phyloP scores from a whole-genome alignment of 37 sponge, comb jelly and placozoan species.

The Petrosia ficiformis region DNA sequence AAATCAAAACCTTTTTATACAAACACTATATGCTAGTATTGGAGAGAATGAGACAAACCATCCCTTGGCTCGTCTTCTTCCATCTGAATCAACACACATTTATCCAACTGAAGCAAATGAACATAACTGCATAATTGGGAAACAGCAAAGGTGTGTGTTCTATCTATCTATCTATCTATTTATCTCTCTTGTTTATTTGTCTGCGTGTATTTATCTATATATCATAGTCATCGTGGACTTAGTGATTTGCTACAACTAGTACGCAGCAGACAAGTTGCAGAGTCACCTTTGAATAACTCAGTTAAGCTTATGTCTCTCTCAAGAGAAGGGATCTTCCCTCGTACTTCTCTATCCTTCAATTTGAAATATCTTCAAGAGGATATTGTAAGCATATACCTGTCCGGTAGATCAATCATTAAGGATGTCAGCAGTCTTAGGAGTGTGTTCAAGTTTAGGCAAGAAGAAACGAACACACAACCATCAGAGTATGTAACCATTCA shows the following conservation, averaged over 20 bases:
- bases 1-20: slow-evolving; percentile 35
- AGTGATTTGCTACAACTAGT: slow-evolving; percentile 49
- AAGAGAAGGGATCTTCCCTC: too few species aligned
- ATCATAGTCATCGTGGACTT: slow-evolving; percentile 57
- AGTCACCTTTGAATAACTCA: background rate
- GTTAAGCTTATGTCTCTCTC: background rate
- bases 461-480: too few species aligned
- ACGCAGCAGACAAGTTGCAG: slow-evolving; percentile 39
- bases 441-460: slow-evolving; percentile 55
- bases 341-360: too few species aligned
- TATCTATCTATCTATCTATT: too few species aligned
- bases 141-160: background rate
- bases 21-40: slow-evolving; percentile 23
- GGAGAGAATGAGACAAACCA: background rate
- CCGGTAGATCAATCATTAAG: slow-evolving; percentile 66
- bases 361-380: slow-evolving; percentile 54
- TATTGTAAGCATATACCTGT: slow-evolving; percentile 54
- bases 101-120: slow-evolving; percentile 29
- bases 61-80: slow-evolving; percentile 34
- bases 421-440: slow-evolving; percentile 19
- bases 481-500: too few species aligned
- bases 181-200: too few species aligned
- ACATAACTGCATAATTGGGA: background rate
- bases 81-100: slow-evolving; percentile 38
- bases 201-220: too few species aligned